Evolutionary conservation across 35 echinoderm and acorn worm species (phyloP).

Genomic region (Strongylocentrotus purpuratus): DNA sequence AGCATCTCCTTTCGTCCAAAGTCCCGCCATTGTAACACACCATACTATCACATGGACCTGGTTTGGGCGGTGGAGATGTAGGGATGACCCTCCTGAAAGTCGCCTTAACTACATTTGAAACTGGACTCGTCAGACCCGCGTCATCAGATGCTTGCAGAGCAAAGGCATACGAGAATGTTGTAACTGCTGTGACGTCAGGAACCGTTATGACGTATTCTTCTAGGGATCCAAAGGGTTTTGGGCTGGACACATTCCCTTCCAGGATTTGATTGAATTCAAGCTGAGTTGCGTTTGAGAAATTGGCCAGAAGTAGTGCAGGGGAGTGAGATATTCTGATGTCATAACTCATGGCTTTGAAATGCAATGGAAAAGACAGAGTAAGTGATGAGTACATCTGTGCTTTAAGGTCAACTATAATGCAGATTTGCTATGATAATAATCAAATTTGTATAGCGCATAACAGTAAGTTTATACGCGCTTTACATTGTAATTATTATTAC

Average conservation of each 20-base stretch:
- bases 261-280: neutral
- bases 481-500: too few species aligned
- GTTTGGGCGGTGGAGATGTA: neutral
- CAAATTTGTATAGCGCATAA: too few species aligned
- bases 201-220: neutral
- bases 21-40: neutral
- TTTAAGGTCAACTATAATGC: too few species aligned
- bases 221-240: neutral
- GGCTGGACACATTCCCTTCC: neutral
- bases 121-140: neutral
- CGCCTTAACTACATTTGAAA: neutral
- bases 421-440: too few species aligned
- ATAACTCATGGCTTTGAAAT: neutral
- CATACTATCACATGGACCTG: neutral
- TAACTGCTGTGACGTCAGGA: neutral
- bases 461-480: too few species aligned
- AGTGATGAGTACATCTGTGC: too few species aligned
- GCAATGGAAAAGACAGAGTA: too few species aligned
- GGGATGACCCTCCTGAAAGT: conserved; percentile 21
- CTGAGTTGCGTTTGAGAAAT: neutral
- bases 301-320: neutral
- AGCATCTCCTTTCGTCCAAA: neutral
- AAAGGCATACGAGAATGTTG: neutral
- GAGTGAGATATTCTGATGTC: neutral
- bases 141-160: neutral